phyloP scores from a whole-genome alignment of 2,113 vertebrate species.

The Sprattus sprattus region DNA sequence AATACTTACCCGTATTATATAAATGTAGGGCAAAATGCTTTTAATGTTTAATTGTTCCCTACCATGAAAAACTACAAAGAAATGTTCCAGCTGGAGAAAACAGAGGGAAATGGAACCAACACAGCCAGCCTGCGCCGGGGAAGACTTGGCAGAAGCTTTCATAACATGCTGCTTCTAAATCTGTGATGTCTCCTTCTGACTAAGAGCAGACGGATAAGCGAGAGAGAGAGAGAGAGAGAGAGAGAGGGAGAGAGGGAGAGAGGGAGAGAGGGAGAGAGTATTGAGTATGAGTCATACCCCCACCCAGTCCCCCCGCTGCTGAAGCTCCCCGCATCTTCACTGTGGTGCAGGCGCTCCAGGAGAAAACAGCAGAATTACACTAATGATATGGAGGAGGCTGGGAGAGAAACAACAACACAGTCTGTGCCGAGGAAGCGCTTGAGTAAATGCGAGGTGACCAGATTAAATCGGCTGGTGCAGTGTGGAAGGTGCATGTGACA shows the following conservation, averaged over 20 bases:
- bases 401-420: not conserved
- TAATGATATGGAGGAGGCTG: not conserved
- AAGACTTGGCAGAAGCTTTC: not conserved
- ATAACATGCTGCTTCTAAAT: slow-evolving; percentile 3
- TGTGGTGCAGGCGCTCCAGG: not conserved
- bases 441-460: not conserved
- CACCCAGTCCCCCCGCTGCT: not conserved
- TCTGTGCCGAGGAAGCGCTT: slow-evolving; percentile 16
- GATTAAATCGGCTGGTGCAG: not conserved
- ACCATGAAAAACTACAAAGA: not conserved
- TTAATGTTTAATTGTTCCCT: not conserved
- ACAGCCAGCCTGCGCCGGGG: not conserved
- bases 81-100: not conserved
- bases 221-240: not conserved
- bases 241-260: not conserved
- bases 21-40: not conserved
- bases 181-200: slow-evolving; percentile 5
- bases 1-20: not conserved
- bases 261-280: not conserved
- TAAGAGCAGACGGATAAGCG: not conserved
- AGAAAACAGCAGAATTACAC: not conserved
- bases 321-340: not conserved
- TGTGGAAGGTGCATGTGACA: not conserved
- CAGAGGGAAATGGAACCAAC: not conserved
- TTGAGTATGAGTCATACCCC: slow-evolving; percentile 7